Evolutionary conservation across 2,888 invertebrate species (phyloP), one percentile per base, ranked within the genome.

Genomic region (Aphidius colemani): DNA sequence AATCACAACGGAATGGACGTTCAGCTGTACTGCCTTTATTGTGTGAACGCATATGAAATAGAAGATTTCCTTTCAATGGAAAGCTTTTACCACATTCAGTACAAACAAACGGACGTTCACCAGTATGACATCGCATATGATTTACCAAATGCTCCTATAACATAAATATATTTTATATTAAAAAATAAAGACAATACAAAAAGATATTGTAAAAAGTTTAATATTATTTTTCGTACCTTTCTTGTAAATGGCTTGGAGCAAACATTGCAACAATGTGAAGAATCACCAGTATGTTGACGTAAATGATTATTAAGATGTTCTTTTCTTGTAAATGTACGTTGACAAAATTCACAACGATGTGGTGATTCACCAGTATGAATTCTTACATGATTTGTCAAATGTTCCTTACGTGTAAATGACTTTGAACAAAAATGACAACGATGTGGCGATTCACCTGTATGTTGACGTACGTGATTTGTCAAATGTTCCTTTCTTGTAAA

Each of bases 21-120:
- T 88, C 87, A 66, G 87, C 88, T 68, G 86, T 87, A 71, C 86
- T 87, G 44, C 87, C 86, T 79, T 93, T 93, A 75, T 91, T 91
- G 83, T 94, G 94, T 69, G 94, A 93, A 65, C 94, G 87, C 83
- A 93, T 92, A 81, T 94, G 94, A 85, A 94, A 94, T 69, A 94
- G 85, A 55, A 94, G 84, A 78, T 94, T 93, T 64, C 91, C 93
- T 84, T 93, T 93, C 57, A 93, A 83, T 0, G 93, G 93, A 84
- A 94, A 94, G 58, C 92, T 91, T 80, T 93, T 94, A 75, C 94
- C 94, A 79, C 94, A 94, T 75, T 93, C 93, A 67, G 88, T 89
- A 78, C 94, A 94, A 62, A 91, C 90, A 80, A 89, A 93, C 7
- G 94, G 94, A 55, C 92, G 87, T 79, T 94, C 93, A 56, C 92